A percentile compares a stretch with the other conserved stretches of the same genome.
Evolutionary conservation across 2,797 vertebrate species (phyloP).

Genomic region (Taeniopygia guttata): DNA sequence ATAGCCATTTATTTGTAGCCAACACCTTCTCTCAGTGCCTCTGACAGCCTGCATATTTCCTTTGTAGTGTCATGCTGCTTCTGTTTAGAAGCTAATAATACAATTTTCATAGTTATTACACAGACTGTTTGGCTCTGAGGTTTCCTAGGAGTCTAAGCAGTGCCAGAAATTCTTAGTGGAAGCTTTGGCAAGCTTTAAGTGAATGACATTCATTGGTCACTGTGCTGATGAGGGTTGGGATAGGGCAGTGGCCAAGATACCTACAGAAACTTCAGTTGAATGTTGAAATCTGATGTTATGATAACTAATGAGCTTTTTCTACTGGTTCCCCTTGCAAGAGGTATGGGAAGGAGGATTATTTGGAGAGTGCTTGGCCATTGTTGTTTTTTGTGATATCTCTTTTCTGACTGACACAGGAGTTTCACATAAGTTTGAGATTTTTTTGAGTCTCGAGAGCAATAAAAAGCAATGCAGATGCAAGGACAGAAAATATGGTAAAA

Average conservation of each 20-base stretch:
- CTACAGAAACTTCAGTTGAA: neutral
- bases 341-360: neutral
- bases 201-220: neutral
- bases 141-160: constrained; percentile 14
- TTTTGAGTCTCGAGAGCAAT: neutral
- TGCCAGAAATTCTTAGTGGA: constrained; percentile 14
- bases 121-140: constrained; percentile 9
- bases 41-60: constrained; percentile 7
- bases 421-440: neutral
- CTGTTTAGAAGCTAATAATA: constrained; percentile 57
- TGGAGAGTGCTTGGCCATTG: neutral
- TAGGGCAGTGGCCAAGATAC: neutral
- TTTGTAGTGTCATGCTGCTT: constrained; percentile 38
- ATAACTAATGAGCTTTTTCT: neutral
- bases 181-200: constrained; percentile 19
- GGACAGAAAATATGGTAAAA: neutral
- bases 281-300: constrained; percentile 1
- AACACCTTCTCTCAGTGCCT: constrained; percentile 24
- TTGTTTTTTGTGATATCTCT: neutral
- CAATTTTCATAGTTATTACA: constrained; percentile 48
- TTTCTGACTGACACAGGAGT: neutral
- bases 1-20: constrained; percentile 46
- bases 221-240: neutral
- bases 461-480: neutral
- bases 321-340: neutral